Evolutionary conservation across 2,888 invertebrate species (phyloP).

Genomic region (Metellina segmentata): DNA sequence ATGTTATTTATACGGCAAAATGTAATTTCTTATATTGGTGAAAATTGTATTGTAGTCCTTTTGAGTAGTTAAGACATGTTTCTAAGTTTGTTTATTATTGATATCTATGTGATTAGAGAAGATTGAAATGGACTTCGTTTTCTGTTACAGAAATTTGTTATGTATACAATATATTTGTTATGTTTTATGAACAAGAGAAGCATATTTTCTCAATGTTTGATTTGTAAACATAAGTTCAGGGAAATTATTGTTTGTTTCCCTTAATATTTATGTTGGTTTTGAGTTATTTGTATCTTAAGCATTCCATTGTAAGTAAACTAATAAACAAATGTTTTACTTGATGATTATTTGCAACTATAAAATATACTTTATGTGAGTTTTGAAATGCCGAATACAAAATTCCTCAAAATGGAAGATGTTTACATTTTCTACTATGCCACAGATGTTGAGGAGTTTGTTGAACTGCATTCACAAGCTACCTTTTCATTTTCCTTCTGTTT

Average conservation of each 20-base stretch:
- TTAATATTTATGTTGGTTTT: neutral
- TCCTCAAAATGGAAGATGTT: neutral
- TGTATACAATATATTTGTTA: too few relatives aligned
- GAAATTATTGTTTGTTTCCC: neutral
- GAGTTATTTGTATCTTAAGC: neutral
- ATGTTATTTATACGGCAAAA: too few relatives aligned
- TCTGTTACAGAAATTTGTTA: neutral
- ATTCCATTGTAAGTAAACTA: conserved; percentile 21
- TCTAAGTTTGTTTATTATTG: too few relatives aligned
- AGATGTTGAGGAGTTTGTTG: conserved; percentile 15
- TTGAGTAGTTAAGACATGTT: too few relatives aligned
- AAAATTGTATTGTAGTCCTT: too few relatives aligned
- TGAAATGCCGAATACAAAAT: neutral
- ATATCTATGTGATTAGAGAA: too few relatives aligned
- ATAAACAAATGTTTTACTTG: conserved; percentile 5
- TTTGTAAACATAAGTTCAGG: too few relatives aligned
- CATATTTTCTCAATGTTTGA: neutral
- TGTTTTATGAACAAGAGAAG: neutral
- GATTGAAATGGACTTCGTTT: neutral
- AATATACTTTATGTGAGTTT: too few relatives aligned
- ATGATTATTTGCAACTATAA: neutral
- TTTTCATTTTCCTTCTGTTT: conserved; percentile 26
- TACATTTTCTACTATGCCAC: neutral
- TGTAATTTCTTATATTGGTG: too few relatives aligned
- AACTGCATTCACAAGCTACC: conserved; percentile 20